Percentiles rank a stretch among this genome's conserved stretches.
Evolutionary conservation across 2,113 vertebrate genomes (phyloP).

Genomic region (Lycaon pictus): DNA sequence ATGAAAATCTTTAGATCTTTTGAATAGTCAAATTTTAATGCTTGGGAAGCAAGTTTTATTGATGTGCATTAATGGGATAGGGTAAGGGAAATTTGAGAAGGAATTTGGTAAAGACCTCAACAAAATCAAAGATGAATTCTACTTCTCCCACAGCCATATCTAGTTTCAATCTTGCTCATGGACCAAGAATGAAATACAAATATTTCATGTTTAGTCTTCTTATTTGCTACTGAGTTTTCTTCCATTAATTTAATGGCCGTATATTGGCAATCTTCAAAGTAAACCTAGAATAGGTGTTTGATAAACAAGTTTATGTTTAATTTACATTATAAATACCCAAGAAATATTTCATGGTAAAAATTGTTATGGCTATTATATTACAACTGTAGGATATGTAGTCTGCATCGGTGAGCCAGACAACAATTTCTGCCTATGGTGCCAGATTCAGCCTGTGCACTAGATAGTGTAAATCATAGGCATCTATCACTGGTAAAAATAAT

Average conservation of each 20-base stretch:
- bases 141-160: background rate
- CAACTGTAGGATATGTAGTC: background rate
- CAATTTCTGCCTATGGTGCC: background rate
- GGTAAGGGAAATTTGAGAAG: conserved; percentile 23
- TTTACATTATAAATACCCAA: background rate
- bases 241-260: conserved; percentile 7
- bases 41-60: conserved; percentile 16
- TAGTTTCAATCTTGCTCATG: background rate
- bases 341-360: conserved; percentile 58
- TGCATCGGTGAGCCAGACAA: background rate
- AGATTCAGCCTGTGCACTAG: background rate
- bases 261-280: background rate
- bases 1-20: background rate
- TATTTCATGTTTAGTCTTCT: background rate
- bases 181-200: background rate
- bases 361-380: background rate
- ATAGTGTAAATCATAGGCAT: background rate
- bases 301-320: conserved; percentile 61
- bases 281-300: conserved; percentile 16
- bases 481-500: background rate
- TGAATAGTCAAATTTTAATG: background rate
- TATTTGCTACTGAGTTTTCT: background rate
- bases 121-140: background rate
- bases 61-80: background rate
- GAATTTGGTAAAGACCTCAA: background rate